Percentiles rank a stretch among this genome's conserved stretches.
Evolutionary conservation across 30 jellyfish, hydroid and myxozoan species (phyloP).

Genomic region (Cassiopea andromeda): DNA sequence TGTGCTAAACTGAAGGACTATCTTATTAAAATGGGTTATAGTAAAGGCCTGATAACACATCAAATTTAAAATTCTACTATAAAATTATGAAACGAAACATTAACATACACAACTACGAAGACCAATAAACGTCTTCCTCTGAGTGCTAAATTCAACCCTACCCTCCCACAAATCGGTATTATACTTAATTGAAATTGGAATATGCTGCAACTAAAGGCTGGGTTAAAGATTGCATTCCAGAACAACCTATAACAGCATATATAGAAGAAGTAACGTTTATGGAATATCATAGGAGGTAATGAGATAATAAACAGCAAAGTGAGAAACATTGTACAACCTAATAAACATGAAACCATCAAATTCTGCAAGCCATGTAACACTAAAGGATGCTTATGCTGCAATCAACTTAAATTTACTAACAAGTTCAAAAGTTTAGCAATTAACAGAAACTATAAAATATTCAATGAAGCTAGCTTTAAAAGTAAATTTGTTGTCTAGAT

Average conservation of each 20-base stretch:
- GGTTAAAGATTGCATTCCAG: slow-evolving; percentile 3
- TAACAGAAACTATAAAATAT: no score
- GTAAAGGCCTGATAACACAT: background rate
- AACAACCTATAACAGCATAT: slow-evolving; percentile 28
- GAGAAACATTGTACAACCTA: background rate
- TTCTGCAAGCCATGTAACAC: slow-evolving; percentile 29
- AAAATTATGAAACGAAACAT: slow-evolving; percentile 6
- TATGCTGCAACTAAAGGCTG: slow-evolving; percentile 11
- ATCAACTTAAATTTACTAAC: no score
- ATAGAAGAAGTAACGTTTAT: slow-evolving; percentile 18
- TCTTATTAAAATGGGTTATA: slow-evolving; percentile 18
- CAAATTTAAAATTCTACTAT: slow-evolving; percentile 10
- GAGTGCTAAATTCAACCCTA: slow-evolving; percentile 15
- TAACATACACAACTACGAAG: slow-evolving; percentile 13
- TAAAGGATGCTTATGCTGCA: background rate
- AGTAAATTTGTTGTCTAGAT: no score
- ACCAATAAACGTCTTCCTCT: slow-evolving; percentile 23
- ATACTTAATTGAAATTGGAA: slow-evolving; percentile 23
- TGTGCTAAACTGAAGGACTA: slow-evolving; percentile 1
- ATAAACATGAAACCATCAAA: slow-evolving; percentile 9
- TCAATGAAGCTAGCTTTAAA: no score
- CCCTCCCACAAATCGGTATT: slow-evolving; percentile 20
- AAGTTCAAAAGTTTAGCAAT: no score
- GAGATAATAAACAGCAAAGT: slow-evolving; percentile 17
- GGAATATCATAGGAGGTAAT: slow-evolving; percentile 24